Evolutionary conservation across 2,888 invertebrate genomes (phyloP).

Genomic region (Brachynemurus nebulosus): DNA sequence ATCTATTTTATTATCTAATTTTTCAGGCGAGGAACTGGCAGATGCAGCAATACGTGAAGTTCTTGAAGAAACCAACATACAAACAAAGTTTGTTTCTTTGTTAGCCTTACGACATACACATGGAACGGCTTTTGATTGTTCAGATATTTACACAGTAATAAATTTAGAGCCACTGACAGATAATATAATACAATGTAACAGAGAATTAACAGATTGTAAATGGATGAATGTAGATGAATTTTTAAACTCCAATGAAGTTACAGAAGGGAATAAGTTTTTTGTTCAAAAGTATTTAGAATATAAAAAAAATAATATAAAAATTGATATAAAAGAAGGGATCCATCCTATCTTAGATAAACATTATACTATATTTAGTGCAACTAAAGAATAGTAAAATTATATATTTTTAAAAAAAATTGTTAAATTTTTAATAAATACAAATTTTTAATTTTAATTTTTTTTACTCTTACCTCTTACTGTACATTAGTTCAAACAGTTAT

Average conservation of each 20-base stretch:
- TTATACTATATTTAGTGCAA: slow-evolving; percentile 27
- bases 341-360: slow-evolving; percentile 36
- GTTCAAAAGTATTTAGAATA: slow-evolving; percentile 52
- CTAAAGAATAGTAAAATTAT: no score
- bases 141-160: slow-evolving; percentile 75
- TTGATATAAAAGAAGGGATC: slow-evolving; percentile 39
- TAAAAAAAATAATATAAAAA: slow-evolving; percentile 43
- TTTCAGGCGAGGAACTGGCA: slow-evolving; percentile 66
- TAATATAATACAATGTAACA: slow-evolving; percentile 51
- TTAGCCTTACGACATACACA: slow-evolving; percentile 68
- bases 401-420: no score
- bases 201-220: slow-evolving; percentile 61
- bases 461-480: no score
- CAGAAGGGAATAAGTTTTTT: slow-evolving; percentile 54
- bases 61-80: slow-evolving; percentile 77
- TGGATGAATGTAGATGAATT: slow-evolving; percentile 77
- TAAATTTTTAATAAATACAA: no score
- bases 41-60: slow-evolving; percentile 78
- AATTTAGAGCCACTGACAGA: slow-evolving; percentile 49
- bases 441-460: no score
- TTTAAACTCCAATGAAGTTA: slow-evolving; percentile 53
- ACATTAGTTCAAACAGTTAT: no score
- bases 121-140: slow-evolving; percentile 61
- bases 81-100: slow-evolving; percentile 59
- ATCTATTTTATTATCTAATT: slow-evolving; percentile 17